phyloP scores from a whole-genome alignment of 1,140 invertebrate species.

The Drosophila kanapiae region DNA sequence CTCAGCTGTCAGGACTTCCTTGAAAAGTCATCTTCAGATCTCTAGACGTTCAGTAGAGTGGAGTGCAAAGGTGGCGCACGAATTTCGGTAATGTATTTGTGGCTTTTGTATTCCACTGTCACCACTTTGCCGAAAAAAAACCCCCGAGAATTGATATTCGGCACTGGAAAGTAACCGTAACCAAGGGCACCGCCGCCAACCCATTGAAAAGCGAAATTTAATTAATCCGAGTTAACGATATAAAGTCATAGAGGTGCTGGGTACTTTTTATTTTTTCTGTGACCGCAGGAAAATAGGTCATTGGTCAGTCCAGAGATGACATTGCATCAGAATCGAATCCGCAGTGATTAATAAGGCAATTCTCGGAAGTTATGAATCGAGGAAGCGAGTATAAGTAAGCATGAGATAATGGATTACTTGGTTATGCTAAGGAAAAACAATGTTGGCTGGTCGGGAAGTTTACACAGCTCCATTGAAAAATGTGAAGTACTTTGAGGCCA shows the following conservation, averaged over 20 bases:
- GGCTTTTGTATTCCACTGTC: conserved; percentile 28
- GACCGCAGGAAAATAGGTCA: conserved; percentile 31
- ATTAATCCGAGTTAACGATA: conserved; percentile 18
- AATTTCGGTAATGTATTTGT: conserved; percentile 24
- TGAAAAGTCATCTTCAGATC: background rate
- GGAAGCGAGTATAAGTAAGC: conserved; percentile 1
- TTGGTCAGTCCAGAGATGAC: conserved; percentile 2
- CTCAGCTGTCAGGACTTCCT: background rate
- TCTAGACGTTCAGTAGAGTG: background rate
- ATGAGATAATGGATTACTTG: conserved; percentile 8
- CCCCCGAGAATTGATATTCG: conserved; percentile 59
- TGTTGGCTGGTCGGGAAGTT: conserved; percentile 2
- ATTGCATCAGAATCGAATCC: conserved; percentile 12
- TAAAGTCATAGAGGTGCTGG: background rate
- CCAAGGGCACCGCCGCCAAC: conserved; percentile 37
- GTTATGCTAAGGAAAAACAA: conserved; percentile 20
- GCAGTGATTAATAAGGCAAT: conserved; percentile 25
- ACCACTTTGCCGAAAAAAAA: conserved; percentile 47
- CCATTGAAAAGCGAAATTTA: conserved; percentile 47
- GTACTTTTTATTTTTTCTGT: conserved; percentile 28
- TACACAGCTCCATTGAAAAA: conserved; percentile 19
- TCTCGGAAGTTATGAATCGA: conserved; percentile 40
- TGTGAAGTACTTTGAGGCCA: conserved; percentile 1
- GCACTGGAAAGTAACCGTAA: conserved; percentile 39
- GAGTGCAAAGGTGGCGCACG: conserved; percentile 24